These are phyloP conservation scores for Augochlora pura DNA, from an alignment of 1,140 invertebrate species.

Conservation along the genomic window DNA sequence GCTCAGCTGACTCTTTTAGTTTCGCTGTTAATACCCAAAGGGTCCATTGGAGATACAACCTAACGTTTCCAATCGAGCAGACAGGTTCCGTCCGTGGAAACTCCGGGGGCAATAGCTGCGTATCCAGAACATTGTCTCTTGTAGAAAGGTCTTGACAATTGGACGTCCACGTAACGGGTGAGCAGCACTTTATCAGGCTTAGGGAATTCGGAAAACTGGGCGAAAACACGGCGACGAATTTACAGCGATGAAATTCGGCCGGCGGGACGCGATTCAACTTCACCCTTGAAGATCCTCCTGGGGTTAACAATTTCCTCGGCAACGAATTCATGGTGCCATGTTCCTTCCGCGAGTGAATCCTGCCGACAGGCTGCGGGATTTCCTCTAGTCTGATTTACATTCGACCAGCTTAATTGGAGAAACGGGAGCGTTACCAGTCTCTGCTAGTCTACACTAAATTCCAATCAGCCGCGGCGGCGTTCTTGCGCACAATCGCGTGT, in stretches of 20 bases:
- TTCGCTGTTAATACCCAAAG: no score
- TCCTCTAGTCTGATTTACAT: slow-evolving; percentile 39
- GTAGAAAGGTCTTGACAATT: neutral
- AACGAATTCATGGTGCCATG: slow-evolving; percentile 32
- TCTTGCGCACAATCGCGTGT: slow-evolving; percentile 13
- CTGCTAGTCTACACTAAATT: slow-evolving; percentile 43
- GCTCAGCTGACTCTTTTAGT: no score
- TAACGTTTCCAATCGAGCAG: no score
- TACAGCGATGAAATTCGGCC: neutral
- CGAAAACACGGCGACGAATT: neutral
- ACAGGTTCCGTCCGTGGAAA: neutral
- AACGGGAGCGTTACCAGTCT: slow-evolving; percentile 33
- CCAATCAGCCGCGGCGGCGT: slow-evolving; percentile 25
- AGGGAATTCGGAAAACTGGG: neutral
- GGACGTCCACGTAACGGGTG: neutral
- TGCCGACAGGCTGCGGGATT: slow-evolving; percentile 38
- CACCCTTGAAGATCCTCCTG: neutral
- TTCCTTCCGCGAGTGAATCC: slow-evolving; percentile 32
- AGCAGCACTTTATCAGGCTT: neutral
- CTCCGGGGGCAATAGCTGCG: no score
- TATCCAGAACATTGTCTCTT: neutral
- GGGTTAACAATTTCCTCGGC: slow-evolving; percentile 37
- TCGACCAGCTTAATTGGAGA: slow-evolving; percentile 46
- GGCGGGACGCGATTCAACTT: neutral
- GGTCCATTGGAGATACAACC: no score